Evolutionary conservation across 2,888 invertebrate genomes (phyloP), one percentile per base, ranked within the genome.

Genomic region (Julus scanicus): DNA sequence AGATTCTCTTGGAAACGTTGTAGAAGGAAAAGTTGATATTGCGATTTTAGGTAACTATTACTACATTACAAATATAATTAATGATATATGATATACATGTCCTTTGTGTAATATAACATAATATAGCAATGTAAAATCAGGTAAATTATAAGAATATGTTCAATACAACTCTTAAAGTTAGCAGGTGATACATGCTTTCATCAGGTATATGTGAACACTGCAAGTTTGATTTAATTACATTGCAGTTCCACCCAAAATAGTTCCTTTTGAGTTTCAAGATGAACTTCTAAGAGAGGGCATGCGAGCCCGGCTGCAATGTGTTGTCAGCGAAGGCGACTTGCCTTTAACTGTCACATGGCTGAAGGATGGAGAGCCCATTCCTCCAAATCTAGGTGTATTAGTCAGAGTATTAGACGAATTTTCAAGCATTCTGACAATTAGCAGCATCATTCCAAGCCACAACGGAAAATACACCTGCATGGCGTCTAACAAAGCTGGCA

Each of bases 331-430:
- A 91, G 96, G 96, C 91, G 96, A 96, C 93, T 94, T 95, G 91
- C 96, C 96, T 90, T 93, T 97, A 90, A 94, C 94, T 92, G 95
- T 96, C 92, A 94, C 94, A 92, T 96, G 96, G 96, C 94, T 95
- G 91, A 96, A 96, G 94, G 96, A 96, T 93, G 96, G 95, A 93
- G 95, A 91, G 94, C 95, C 93, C 93, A 40, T 88, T 29, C 2
- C 87, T 53, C 87, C 83, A 29, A 44, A 86, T 37, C 87, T 87
- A 6, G 86, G 86, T 5, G 83, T 88, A n/a, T 80, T 87, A n/a
- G 88, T 88, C 9, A 44, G 87, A 86, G 88, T 87, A 13, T 71
- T 88, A 17, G 88, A 88, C n/a, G 88, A 88, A 86, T 88, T 88
- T 87, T 88, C 88, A 2, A 87, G 87, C 83, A 87, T 88, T 44